Percentiles rank a stretch among this genome's conserved stretches.
Evolutionary conservation across 2,888 invertebrate genomes (phyloP).

Genomic region (Caenorhabditis uteleia): DNA sequence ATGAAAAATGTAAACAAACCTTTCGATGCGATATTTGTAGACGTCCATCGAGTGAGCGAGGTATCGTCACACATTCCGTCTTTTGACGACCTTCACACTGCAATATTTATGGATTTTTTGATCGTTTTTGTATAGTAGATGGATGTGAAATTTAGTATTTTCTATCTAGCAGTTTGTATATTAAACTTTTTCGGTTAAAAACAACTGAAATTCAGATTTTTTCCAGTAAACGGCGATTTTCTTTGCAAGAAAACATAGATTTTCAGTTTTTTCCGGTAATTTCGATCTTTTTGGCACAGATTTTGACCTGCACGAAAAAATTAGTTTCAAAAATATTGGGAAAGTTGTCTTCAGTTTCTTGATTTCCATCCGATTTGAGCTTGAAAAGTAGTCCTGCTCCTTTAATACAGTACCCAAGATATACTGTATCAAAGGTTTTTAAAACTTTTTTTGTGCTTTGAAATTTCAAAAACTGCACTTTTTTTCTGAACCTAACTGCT

Average conservation of each 20-base stretch:
- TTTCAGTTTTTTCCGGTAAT: not conserved
- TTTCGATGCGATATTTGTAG: slow-evolving; percentile 76
- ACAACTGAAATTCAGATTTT: not conserved
- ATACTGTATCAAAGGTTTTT: no score
- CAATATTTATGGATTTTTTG: slow-evolving; percentile 8
- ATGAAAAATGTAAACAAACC: no score
- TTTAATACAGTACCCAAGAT: no score
- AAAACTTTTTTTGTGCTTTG: no score
- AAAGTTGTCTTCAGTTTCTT: no score
- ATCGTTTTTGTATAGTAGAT: not conserved
- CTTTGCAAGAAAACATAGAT: not conserved
- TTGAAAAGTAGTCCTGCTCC: no score
- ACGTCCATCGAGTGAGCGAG: slow-evolving; percentile 91
- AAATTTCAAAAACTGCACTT: no score
- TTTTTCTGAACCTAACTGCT: no score
- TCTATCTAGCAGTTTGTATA: not conserved
- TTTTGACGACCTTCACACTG: slow-evolving; percentile 76
- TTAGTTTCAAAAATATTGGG: no score
- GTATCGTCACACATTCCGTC: slow-evolving; percentile 97
- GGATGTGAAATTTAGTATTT: not conserved
- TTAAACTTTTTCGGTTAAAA: not conserved
- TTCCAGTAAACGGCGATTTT: no score
- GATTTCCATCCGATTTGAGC: no score
- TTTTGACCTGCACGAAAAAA: no score
- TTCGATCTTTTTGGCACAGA: not conserved